Conservation (phyloP, 1,140 invertebrate species). For the Heliconius hewitsoni region DNA sequence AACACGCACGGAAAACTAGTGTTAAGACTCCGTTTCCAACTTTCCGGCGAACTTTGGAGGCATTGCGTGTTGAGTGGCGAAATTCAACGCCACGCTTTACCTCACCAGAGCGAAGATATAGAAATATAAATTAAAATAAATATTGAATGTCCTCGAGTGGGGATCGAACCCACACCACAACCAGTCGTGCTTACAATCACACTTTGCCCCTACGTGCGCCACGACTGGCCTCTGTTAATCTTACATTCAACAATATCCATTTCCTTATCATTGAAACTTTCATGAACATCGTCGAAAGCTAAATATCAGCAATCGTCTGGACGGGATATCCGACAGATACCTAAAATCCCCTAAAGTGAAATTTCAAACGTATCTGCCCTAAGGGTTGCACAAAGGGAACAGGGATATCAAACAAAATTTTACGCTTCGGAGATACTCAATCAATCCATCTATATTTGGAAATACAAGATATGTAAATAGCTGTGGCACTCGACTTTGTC, state of each 20-base stretch:
- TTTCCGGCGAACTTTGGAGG: too few relatives aligned
- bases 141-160: too few relatives aligned
- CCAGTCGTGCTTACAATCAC: too few relatives aligned
- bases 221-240: background rate
- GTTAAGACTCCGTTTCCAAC: too few relatives aligned
- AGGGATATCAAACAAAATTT: constrained; percentile 20
- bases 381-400: constrained; percentile 24
- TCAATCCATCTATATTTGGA: constrained; percentile 4
- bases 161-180: too few relatives aligned
- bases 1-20: background rate
- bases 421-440: constrained; percentile 15
- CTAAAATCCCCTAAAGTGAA: constrained; percentile 29
- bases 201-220: too few relatives aligned
- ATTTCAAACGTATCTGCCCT: constrained; percentile 28
- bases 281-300: constrained; percentile 31
- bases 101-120: too few relatives aligned
- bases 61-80: too few relatives aligned
- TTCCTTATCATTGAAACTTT: constrained; percentile 5
- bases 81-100: too few relatives aligned
- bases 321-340: constrained; percentile 50
- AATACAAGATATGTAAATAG: constrained; percentile 11
- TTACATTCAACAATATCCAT: background rate
- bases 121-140: too few relatives aligned
- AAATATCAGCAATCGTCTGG: constrained; percentile 56
- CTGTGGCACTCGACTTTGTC: background rate